phyloP scores from a whole-genome alignment of 1,140 invertebrate genomes.

The Chlorops oryzae region DNA sequence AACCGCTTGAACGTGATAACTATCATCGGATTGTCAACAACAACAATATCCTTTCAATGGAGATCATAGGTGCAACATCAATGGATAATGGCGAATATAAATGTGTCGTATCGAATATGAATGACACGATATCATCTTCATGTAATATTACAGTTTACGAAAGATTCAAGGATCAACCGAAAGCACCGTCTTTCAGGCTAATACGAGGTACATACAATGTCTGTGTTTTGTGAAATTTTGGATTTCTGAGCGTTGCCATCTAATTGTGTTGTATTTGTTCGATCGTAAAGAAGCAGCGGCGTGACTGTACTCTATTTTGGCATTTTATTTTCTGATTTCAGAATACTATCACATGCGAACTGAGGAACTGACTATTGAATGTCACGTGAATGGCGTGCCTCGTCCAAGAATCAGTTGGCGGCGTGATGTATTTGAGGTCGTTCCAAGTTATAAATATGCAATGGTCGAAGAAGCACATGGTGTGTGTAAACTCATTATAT shows the following conservation, averaged over 20 bases:
- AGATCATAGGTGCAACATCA: constrained; percentile 60
- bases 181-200: constrained; percentile 42
- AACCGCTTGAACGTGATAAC: constrained; percentile 52
- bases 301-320: too few relatives aligned
- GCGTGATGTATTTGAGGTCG: constrained; percentile 39
- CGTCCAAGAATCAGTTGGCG: constrained; percentile 40
- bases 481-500: constrained; percentile 55
- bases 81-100: constrained; percentile 68
- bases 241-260: not conserved
- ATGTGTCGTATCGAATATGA: constrained; percentile 66
- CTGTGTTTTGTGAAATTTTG: too few relatives aligned
- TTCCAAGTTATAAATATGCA: constrained; percentile 45
- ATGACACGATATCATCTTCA: constrained; percentile 63
- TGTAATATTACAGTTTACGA: constrained; percentile 51
- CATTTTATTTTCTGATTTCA: too few relatives aligned
- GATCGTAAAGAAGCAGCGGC: too few relatives aligned
- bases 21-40: constrained; percentile 55
- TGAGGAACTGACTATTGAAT: constrained; percentile 44
- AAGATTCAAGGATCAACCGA: constrained; percentile 45
- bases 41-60: constrained; percentile 69
- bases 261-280: too few relatives aligned
- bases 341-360: constrained; percentile 46
- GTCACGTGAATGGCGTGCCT: constrained; percentile 39
- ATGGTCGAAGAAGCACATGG: constrained; percentile 45
- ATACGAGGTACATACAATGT: constrained; percentile 44